These are phyloP conservation scores for Liopterus haemorrhoidalis DNA, from an alignment of 2,888 invertebrate species.

Conservation along the genomic window DNA sequence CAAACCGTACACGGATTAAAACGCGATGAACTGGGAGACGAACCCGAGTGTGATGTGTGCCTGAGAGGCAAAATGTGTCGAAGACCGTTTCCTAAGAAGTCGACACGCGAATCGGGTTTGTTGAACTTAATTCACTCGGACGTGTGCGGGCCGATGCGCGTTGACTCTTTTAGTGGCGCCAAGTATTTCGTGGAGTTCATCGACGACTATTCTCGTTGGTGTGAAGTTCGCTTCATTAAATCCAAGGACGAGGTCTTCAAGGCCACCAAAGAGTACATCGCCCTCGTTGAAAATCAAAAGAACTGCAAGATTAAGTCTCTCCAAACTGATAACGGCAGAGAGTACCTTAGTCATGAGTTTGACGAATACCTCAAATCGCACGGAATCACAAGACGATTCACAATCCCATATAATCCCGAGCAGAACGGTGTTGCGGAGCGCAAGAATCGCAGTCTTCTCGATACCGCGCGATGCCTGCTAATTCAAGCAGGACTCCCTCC, in stretches of 20 bases:
- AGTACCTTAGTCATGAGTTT: slow-evolving; percentile 27
- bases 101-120: no score
- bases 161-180: no score
- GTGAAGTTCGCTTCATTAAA: slow-evolving; percentile 11
- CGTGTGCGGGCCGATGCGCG: no score
- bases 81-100: no score
- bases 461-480: no score
- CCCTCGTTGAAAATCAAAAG: slow-evolving; percentile 9
- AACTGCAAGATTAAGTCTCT: slow-evolving; percentile 22
- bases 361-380: slow-evolving; percentile 20
- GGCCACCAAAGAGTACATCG: background rate
- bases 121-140: no score
- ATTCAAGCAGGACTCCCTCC: no score
- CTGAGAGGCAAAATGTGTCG: no score
- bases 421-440: slow-evolving; percentile 30
- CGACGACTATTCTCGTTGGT: slow-evolving; percentile 20
- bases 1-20: background rate
- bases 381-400: slow-evolving; percentile 28
- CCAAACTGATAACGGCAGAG: slow-evolving; percentile 30
- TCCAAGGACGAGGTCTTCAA: no score
- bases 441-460: no score
- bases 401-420: slow-evolving; percentile 26
- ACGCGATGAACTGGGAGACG: no score
- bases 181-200: slow-evolving; percentile 32
- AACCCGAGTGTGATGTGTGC: no score